These are phyloP conservation scores for Palaemon carinicauda DNA, from an alignment of 1,140 invertebrate species.

Conservation along the genomic window DNA sequence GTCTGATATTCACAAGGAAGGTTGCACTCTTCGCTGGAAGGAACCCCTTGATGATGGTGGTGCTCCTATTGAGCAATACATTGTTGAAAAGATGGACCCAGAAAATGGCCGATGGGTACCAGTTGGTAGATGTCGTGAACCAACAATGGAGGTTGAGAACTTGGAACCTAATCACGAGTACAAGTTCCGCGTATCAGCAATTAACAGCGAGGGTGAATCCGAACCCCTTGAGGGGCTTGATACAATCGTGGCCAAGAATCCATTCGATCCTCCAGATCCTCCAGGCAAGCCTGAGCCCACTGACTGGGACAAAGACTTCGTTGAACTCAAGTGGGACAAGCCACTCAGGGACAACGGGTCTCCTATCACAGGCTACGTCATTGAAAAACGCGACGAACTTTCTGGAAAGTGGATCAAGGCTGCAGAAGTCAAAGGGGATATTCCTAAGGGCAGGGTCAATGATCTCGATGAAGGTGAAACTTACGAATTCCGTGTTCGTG, in stretches of 20 bases:
- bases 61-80: conserved; percentile 86
- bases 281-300: conserved; percentile 87
- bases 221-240: conserved; percentile 89
- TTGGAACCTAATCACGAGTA: conserved; percentile 92
- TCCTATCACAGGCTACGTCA: conserved; percentile 90
- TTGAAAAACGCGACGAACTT: conserved; percentile 93
- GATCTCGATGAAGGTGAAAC: conserved; percentile 85
- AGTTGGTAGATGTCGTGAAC: conserved; percentile 79
- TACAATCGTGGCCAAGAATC: conserved; percentile 95
- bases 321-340: conserved; percentile 90
- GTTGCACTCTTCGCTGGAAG: conserved; percentile 94
- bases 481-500: conserved; percentile 87
- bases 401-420: conserved; percentile 86
- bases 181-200: conserved; percentile 94
- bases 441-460: conserved; percentile 80
- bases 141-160: conserved; percentile 84
- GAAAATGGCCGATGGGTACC: conserved; percentile 84
- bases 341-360: conserved; percentile 89
- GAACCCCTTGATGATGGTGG: conserved; percentile 96
- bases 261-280: conserved; percentile 92
- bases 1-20: conserved; percentile 91
- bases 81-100: conserved; percentile 92
- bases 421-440: conserved; percentile 76
- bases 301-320: conserved; percentile 95
- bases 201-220: conserved; percentile 94